Base-by-base conservation (phyloP, 2,888 invertebrate genomes). In the Acronicta aceris region DNA sequence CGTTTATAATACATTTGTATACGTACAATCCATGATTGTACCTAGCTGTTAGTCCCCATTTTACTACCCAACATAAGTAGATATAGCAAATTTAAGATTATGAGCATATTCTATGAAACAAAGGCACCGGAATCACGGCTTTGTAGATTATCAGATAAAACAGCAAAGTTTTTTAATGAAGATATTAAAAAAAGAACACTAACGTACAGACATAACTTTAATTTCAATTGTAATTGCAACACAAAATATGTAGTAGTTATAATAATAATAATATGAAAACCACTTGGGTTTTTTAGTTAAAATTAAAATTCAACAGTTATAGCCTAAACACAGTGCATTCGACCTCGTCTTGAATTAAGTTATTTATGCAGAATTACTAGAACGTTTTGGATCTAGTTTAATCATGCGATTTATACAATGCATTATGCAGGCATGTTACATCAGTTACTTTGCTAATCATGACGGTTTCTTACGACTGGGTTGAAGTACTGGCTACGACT, bases 231-330 rank as follows among this genome's bases (percentile, higher is more conserved):
- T n/a, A 55, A 48, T 17, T 12, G 10, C 45, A 53, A 30, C 21
- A 65, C 49, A 65, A 66, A 66, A n/a, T n/a, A n/a, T n/a, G n/a
- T n/a, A n/a, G 49, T 21, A 21, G 21, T 21, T 21, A n/a, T n/a
- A 50, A 40, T 33, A 12, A 17, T 33, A 47, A 40, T 27, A 9
- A 13, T 3, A 5, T 46, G 21, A 8, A n/a, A 21, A 45, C 21
- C 4, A 21, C 4, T 36, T 45, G 36, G n/a, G 38, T 25, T 42
- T 17, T 41, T 54, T 46, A 15, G 27, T 47, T 47, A 51, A 5
- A 68, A 48, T 43, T 41, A 51, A 47, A 55, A 52, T 62, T 51
- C 52, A 38, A 43, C 21, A 5, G 12, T 49, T 33, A 59, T 55
- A 43, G n/a, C 15, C 25, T 48, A 41, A 10, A 49, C 46, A 55